These are phyloP conservation scores for Panurus biarmicus DNA, from an alignment of 2,113 vertebrate genomes.

Conservation along the genomic window DNA sequence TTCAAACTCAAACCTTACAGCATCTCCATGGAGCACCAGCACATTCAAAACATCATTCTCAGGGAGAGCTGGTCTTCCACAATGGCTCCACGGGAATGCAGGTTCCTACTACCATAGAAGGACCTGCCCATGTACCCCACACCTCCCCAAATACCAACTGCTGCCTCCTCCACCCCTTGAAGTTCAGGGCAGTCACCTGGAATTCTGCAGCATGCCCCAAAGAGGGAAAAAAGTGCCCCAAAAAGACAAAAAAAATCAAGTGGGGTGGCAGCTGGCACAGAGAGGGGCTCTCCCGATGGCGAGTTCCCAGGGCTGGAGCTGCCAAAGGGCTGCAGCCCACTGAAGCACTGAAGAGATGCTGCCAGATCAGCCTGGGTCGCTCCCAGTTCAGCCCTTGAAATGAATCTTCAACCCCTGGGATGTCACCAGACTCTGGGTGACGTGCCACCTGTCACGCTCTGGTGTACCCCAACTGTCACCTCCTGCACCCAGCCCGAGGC, in stretches of 20 bases:
- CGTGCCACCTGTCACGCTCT: neutral
- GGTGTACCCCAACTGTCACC: neutral
- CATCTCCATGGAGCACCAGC: neutral
- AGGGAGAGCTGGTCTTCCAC: neutral
- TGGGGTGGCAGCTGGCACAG: rapidly evolving
- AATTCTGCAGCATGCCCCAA: neutral
- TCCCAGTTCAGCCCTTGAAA: neutral
- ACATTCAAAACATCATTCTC: neutral
- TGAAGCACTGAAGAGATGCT: neutral
- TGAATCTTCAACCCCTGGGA: neutral
- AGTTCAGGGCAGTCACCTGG: rapidly evolving
- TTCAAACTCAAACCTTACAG: neutral
- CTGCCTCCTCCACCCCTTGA: neutral
- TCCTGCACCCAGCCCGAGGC: neutral
- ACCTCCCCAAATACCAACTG: neutral
- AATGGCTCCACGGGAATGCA: neutral
- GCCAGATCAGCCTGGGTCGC: neutral
- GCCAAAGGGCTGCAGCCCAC: neutral
- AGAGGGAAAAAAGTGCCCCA: neutral
- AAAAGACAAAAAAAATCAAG: neutral
- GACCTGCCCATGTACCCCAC: neutral
- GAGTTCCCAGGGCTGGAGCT: neutral
- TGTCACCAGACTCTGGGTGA: neutral
- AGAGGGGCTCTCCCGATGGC: rapidly evolving
- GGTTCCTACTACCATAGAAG: neutral